phyloP scores from a whole-genome alignment of 2,797 vertebrate genomes.

The Phrynocephalus forsythii region DNA sequence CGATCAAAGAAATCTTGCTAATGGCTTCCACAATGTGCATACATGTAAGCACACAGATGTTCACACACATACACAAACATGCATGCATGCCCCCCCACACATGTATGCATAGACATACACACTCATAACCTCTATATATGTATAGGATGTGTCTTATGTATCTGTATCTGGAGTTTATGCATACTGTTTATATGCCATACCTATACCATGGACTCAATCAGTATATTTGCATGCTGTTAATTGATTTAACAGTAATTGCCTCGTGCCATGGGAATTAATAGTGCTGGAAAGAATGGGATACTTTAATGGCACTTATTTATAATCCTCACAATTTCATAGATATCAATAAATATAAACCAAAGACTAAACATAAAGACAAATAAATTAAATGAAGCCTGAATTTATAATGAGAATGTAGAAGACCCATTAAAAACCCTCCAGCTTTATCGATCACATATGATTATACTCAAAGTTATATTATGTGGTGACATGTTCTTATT shows the following conservation, averaged over 20 bases:
- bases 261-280: neutral
- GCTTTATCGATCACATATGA: neutral
- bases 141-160: too few species aligned
- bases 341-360: constrained; percentile 2
- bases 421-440: neutral
- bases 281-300: neutral
- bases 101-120: neutral
- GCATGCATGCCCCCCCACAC: neutral
- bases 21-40: too few species aligned
- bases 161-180: too few species aligned
- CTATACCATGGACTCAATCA: neutral
- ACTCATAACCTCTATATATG: neutral
- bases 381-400: neutral
- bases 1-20: too few species aligned
- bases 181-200: neutral
- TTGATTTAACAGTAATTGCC: neutral
- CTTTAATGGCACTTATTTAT: neutral
- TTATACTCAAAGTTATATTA: neutral
- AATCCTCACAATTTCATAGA: neutral
- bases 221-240: neutral
- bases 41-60: too few species aligned
- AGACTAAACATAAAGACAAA: neutral
- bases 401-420: neutral
- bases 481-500: neutral
- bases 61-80: neutral